Percentiles rank a stretch among this genome's conserved stretches.
Conservation (phyloP, 2,113 vertebrate species). For the Acrocephalus kingi region DNA sequence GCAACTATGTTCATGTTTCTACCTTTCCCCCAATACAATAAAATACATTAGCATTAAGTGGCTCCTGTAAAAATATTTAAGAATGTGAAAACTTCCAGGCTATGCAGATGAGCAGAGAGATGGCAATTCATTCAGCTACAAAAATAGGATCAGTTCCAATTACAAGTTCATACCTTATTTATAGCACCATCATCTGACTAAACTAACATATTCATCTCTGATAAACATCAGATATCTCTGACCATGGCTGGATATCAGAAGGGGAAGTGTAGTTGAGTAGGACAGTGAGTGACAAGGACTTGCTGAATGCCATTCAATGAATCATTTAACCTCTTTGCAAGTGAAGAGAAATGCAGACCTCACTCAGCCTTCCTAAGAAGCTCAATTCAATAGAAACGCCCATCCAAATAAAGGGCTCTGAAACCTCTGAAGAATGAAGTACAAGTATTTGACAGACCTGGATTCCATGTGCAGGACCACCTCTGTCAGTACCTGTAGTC, state of each 20-base stretch:
- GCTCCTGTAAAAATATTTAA: neutral
- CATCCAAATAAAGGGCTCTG: neutral
- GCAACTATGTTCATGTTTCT: neutral
- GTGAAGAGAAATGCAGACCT: neutral
- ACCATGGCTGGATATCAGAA: neutral
- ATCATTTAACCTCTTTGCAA: neutral
- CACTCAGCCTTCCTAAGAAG: neutral
- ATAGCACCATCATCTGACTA: neutral
- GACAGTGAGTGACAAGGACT: neutral
- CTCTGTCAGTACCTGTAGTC: neutral
- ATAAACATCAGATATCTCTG: neutral
- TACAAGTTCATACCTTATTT: slow-evolving; percentile 32
- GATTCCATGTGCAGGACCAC: neutral
- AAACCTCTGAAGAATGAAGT: neutral
- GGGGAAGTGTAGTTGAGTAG: neutral
- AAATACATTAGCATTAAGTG: neutral
- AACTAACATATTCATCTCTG: neutral
- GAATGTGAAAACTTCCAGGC: neutral
- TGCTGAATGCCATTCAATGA: neutral
- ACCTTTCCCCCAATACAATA: neutral
- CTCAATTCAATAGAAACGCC: neutral
- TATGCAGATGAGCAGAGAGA: neutral
- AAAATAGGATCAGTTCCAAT: slow-evolving; percentile 11
- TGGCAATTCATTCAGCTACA: neutral
- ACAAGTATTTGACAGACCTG: neutral